A percentile compares a stretch with the other conserved stretches of the same genome.
phyloP scores from a whole-genome alignment of 2,888 invertebrate species.

The Ganaspis brasiliensis region DNA sequence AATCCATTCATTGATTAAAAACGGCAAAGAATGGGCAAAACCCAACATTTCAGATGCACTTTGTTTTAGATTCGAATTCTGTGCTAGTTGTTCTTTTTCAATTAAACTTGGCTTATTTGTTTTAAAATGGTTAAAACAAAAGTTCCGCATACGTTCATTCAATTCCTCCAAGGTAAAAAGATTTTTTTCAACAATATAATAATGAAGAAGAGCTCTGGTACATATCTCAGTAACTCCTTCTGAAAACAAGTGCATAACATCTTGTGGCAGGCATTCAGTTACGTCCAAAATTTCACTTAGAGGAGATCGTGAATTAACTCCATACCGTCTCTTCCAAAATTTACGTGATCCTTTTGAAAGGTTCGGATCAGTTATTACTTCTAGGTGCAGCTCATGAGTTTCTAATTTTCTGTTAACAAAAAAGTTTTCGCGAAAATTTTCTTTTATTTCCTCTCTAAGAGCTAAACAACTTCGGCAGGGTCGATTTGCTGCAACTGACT shows the following conservation, averaged over 20 bases:
- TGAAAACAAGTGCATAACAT: constrained; percentile 60
- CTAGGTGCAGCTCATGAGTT: not conserved
- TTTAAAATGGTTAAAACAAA: constrained; percentile 62
- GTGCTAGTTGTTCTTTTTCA: constrained; percentile 47
- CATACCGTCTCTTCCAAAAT: constrained; percentile 46
- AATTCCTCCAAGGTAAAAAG: constrained; percentile 61
- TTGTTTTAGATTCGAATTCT: constrained; percentile 57
- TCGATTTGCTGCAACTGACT: constrained; percentile 58
- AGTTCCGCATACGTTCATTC: constrained; percentile 56
- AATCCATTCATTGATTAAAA: constrained; percentile 61
- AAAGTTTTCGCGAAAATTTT: not conserved
- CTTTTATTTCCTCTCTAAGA: not conserved
- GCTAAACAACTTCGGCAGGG: constrained; percentile 51
- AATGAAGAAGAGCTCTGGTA: constrained; percentile 50
- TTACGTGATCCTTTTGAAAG: not conserved
- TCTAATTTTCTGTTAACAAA: not conserved
- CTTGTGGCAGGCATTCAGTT: constrained; percentile 54
- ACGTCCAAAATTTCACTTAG: constrained; percentile 41
- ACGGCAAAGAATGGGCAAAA: constrained; percentile 61
- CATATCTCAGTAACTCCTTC: constrained; percentile 56
- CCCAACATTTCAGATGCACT: constrained; percentile 62
- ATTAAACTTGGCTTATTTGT: constrained; percentile 62
- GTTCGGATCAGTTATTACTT: not conserved
- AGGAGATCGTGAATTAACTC: constrained; percentile 43
- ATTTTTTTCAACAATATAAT: constrained; percentile 56